Conservation (phyloP, 2,888 invertebrate species). For the Brachynemurus nebulosus region DNA sequence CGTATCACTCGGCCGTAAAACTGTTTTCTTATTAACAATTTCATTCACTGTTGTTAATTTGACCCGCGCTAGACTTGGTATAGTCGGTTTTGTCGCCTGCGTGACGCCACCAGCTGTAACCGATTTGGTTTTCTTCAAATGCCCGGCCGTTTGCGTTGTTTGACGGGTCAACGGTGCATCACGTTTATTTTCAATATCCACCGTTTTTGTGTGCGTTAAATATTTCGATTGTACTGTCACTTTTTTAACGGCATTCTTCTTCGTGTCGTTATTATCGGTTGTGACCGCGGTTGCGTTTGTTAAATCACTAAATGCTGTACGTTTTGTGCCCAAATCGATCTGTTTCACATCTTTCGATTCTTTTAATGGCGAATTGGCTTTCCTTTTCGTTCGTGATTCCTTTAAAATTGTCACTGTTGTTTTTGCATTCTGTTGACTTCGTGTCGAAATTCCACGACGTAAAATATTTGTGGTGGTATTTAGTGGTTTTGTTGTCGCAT, state of each 20-base stretch:
- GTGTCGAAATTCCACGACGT: constrained; percentile 41
- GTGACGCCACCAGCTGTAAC: neutral
- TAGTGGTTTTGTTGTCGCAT: neutral
- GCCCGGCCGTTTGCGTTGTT: no score
- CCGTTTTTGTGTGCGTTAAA: constrained; percentile 33
- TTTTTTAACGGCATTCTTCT: constrained; percentile 35
- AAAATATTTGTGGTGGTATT: neutral
- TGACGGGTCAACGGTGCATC: no score
- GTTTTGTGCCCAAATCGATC: constrained; percentile 40
- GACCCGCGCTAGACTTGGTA: neutral
- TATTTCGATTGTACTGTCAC: constrained; percentile 38
- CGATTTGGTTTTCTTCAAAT: constrained; percentile 2
- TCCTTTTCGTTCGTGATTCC: constrained; percentile 51
- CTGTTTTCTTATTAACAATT: constrained; percentile 29
- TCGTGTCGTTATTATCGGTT: constrained; percentile 21
- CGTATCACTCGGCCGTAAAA: constrained; percentile 49
- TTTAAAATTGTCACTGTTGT: constrained; percentile 21
- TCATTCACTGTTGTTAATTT: constrained; percentile 9
- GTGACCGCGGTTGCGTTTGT: constrained; percentile 48
- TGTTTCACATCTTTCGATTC: constrained; percentile 32
- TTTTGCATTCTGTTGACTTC: constrained; percentile 41
- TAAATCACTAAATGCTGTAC: constrained; percentile 76
- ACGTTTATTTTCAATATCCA: constrained; percentile 6
- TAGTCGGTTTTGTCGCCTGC: neutral
- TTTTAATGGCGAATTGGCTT: constrained; percentile 69